Evolutionary conservation across 2,113 vertebrate genomes (phyloP).

Genomic region (Scortum barcoo): DNA sequence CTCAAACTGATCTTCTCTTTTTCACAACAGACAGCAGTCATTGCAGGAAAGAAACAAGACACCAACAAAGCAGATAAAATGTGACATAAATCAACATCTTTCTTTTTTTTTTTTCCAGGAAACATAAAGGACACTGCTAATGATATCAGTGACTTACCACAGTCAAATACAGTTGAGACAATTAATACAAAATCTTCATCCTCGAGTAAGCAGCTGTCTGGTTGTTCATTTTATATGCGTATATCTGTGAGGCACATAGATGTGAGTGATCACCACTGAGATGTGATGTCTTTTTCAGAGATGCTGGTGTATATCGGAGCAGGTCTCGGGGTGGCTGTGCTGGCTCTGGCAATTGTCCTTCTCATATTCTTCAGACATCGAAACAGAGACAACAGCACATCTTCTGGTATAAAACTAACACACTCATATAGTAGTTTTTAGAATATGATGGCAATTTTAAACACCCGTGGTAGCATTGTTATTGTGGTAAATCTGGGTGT

Average conservation of each 20-base stretch:
- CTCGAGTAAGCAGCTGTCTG: conserved; percentile 18
- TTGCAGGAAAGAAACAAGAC: background rate
- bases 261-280: background rate
- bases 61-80: background rate
- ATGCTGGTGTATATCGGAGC: conserved; percentile 41
- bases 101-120: background rate
- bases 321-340: conserved; percentile 34
- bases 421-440: background rate
- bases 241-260: background rate
- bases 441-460: background rate
- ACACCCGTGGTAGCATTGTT: background rate
- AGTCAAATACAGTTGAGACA: background rate
- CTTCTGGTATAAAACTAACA: conserved; percentile 42
- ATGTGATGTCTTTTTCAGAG: conserved; percentile 43
- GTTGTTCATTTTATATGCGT: background rate
- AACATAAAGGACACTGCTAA: too few relatives aligned
- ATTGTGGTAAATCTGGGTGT: too few relatives aligned
- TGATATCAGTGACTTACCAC: fast-evolving
- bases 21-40: background rate
- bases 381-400: conserved; percentile 8
- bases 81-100: background rate
- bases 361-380: conserved; percentile 59
- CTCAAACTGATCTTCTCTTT: background rate
- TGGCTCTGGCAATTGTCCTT: conserved; percentile 33
- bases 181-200: background rate